phyloP scores from a whole-genome alignment of 2,797 vertebrate species.

The Allobates femoralis region DNA sequence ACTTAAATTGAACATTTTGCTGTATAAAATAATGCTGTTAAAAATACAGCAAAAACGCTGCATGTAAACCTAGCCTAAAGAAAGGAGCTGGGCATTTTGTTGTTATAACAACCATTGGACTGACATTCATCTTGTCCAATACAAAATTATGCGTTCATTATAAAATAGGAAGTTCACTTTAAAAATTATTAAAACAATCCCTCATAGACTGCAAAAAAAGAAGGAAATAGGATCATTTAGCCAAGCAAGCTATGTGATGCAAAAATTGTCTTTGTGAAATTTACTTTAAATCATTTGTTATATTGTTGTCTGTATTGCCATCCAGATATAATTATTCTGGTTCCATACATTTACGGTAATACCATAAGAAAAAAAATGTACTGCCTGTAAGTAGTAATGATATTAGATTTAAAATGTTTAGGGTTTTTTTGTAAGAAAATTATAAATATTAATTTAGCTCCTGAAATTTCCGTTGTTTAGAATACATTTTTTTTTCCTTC shows the following conservation, averaged over 20 bases:
- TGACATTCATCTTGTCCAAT: not conserved
- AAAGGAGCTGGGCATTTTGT: not conserved
- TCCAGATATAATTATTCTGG: conserved; percentile 21
- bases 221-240: conserved; percentile 1
- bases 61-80: not conserved
- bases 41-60: too few species aligned
- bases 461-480: conserved; percentile 43
- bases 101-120: not conserved
- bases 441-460: conserved; percentile 32
- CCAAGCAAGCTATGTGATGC: not conserved
- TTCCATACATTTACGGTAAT: conserved; percentile 1
- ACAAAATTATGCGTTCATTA: not conserved
- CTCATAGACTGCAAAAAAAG: not conserved
- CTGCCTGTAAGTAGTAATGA: conserved; percentile 27
- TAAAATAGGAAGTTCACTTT: conserved; percentile 5
- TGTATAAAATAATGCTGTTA: too few species aligned
- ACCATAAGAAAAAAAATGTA: conserved; percentile 23
- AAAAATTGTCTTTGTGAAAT: conserved; percentile 10
- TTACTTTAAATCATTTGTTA: conserved; percentile 18
- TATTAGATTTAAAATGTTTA: conserved; percentile 50
- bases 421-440: conserved; percentile 36
- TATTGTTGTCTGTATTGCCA: conserved; percentile 4
- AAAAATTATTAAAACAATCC: not conserved
- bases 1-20: too few species aligned
- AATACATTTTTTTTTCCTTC: conserved; percentile 1